Conservation (phyloP, 2,888 invertebrate genomes). For the Drosophila falleni region DNA sequence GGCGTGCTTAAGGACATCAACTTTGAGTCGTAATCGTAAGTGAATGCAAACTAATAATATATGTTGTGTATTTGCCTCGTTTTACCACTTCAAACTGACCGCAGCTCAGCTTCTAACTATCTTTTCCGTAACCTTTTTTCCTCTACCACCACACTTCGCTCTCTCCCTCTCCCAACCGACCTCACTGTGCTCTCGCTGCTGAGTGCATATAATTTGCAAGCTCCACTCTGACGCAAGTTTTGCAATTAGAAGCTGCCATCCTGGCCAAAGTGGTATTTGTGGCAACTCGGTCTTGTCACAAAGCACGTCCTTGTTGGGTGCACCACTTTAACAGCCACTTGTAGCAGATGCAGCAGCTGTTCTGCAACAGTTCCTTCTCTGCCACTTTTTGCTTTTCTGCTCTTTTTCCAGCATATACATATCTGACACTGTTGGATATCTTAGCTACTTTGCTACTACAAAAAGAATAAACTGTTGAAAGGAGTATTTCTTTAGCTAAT, state of each 20-base stretch:
- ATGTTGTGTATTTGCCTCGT: constrained; percentile 29
- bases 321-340: constrained; percentile 38
- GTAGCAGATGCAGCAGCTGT: constrained; percentile 40
- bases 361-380: constrained; percentile 30
- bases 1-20: constrained; percentile 16
- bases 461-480: neutral
- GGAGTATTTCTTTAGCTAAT: neutral
- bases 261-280: constrained; percentile 55
- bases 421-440: neutral
- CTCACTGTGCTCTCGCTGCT: constrained; percentile 9
- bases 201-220: constrained; percentile 66
- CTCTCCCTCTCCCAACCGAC: neutral
- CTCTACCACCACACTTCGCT: constrained; percentile 8
- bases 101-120: constrained; percentile 10
- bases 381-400: constrained; percentile 3
- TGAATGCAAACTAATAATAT: constrained; percentile 54
- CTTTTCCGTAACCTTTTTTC: neutral
- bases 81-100: constrained; percentile 45
- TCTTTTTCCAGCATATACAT: neutral
- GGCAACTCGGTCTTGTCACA: constrained; percentile 39
- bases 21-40: constrained; percentile 1
- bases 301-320: constrained; percentile 12
- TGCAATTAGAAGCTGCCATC: constrained; percentile 70
- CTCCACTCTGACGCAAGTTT: constrained; percentile 56
- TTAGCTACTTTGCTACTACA: neutral